phyloP scores from a whole-genome alignment of 2,888 invertebrate species.

The Germaria angustata region DNA sequence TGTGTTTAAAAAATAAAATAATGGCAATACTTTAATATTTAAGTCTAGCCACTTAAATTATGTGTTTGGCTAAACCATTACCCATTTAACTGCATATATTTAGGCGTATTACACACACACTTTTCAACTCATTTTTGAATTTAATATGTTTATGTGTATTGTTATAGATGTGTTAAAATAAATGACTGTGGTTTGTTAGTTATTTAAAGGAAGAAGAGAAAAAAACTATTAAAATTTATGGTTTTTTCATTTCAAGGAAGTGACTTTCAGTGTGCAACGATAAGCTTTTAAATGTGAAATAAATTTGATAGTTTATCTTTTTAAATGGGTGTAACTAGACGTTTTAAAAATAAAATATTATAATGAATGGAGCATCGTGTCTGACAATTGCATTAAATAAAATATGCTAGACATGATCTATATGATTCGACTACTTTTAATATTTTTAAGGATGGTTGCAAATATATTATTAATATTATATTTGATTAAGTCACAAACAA shows the following conservation, averaged over 20 bases:
- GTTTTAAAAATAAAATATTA: background rate
- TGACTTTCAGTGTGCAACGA: conserved; percentile 28
- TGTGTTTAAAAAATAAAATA: background rate
- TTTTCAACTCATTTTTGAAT: too few species aligned
- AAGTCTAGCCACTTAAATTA: conserved; percentile 61
- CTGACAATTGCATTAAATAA: background rate
- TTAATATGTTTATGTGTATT: conserved; percentile 14
- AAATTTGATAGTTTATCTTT: conserved; percentile 19
- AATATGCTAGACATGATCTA: background rate
- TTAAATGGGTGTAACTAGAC: background rate
- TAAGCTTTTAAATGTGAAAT: conserved; percentile 25
- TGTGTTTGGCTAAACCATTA: conserved; percentile 44
- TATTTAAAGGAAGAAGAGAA: background rate
- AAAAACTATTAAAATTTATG: background rate
- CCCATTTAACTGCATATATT: conserved; percentile 48
- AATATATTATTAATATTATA: too few species aligned
- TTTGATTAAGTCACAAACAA: too few species aligned
- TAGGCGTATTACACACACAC: too few species aligned
- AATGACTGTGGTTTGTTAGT: conserved; percentile 45
- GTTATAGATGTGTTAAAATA: conserved; percentile 44
- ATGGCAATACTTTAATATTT: background rate
- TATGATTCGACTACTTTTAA: too few species aligned
- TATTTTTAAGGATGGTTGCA: too few species aligned
- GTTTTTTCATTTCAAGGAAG: conserved; percentile 18
- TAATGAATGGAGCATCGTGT: background rate